Base-by-base conservation (phyloP, 2,797 vertebrate species). In the Lycodopsis pacificus region DNA sequence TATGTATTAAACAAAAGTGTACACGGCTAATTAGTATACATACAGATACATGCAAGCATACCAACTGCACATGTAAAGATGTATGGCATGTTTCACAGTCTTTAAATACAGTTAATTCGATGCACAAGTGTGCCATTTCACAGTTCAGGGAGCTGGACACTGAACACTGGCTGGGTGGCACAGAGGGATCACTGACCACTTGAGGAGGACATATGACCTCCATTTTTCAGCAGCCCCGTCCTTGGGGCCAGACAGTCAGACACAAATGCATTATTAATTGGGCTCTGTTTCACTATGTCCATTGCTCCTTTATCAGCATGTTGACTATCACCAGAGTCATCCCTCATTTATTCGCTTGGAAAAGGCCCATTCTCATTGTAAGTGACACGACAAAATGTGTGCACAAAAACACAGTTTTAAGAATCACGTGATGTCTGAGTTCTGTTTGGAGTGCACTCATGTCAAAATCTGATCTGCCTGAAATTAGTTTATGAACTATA, bases 231-330 rank as follows among this genome's bases (percentile, higher is more conserved):
- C 87, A 82, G 71, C 63, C 64, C 76, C 54, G 85, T 93, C 92
- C 91, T 88, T 89, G 80, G 90, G 91, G 91, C 92, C 92, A 94
- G 93, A 93, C 92, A 93, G 88, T 89, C 92, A 91, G 91, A 93
- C 92, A 90, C 90, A 92, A 87, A 94, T 93, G 91, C 92, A 94
- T 95, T 95, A 95, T 95, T 95, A 95, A 94, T 93, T 92, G 82
- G 87, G 85, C 87, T 92, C 91, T 92, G 86, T 92, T 93, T 94
- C 92, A 91, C 90, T 87, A 74, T 80, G 90, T 92, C 85, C 86
- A 84, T 86, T 77, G 83, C 85, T 84, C 89, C 92, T 93, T 95
- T 93, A 94, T 94, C 92, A 93, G 87, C 84, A 88, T 87, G 87
- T 90, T 64, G 69, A 87, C 87, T 62, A 87, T 89, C 82, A 57